phyloP scores from a whole-genome alignment of 1,140 invertebrate genomes.

The Drosophila arawakana region DNA sequence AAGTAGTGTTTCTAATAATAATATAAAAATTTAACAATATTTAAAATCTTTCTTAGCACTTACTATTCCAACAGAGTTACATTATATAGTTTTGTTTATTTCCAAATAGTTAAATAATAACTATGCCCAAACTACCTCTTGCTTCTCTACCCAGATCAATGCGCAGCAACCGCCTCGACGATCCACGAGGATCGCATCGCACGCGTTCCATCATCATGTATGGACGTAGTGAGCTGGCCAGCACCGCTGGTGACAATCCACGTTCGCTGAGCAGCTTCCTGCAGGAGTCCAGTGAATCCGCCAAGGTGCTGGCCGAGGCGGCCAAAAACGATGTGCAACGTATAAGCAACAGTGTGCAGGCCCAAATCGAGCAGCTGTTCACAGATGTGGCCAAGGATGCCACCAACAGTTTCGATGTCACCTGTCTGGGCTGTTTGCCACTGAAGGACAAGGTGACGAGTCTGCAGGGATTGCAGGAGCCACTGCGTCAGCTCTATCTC shows the following conservation, averaged over 20 bases:
- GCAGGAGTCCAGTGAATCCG: slow-evolving; percentile 67
- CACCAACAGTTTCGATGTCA: slow-evolving; percentile 88
- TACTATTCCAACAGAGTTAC: too few species aligned
- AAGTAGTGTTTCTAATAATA: too few species aligned
- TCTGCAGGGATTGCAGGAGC: slow-evolving; percentile 92
- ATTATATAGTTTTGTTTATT: too few species aligned
- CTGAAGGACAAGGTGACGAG: slow-evolving; percentile 92
- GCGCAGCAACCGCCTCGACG: slow-evolving; percentile 79
- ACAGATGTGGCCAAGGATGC: slow-evolving; percentile 90
- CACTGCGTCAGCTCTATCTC: slow-evolving; percentile 92
- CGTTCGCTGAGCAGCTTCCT: slow-evolving; percentile 76
- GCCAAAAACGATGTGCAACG: slow-evolving; percentile 78
- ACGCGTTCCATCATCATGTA: slow-evolving; percentile 84
- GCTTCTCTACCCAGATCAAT: slow-evolving; percentile 64
- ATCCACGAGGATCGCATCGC: slow-evolving; percentile 81
- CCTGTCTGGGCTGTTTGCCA: slow-evolving; percentile 92
- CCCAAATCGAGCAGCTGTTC: slow-evolving; percentile 93
- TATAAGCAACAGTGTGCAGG: slow-evolving; percentile 91
- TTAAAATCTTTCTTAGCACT: neutral
- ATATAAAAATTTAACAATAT: too few species aligned
- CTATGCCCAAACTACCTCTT: neutral
- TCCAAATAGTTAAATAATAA: neutral
- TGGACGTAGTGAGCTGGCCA: slow-evolving; percentile 82
- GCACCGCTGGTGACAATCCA: slow-evolving; percentile 67
- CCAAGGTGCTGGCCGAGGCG: slow-evolving; percentile 73